These are phyloP conservation scores for Luperina nickerlii DNA, from an alignment of 2,888 invertebrate genomes.

Conservation along the genomic window DNA sequence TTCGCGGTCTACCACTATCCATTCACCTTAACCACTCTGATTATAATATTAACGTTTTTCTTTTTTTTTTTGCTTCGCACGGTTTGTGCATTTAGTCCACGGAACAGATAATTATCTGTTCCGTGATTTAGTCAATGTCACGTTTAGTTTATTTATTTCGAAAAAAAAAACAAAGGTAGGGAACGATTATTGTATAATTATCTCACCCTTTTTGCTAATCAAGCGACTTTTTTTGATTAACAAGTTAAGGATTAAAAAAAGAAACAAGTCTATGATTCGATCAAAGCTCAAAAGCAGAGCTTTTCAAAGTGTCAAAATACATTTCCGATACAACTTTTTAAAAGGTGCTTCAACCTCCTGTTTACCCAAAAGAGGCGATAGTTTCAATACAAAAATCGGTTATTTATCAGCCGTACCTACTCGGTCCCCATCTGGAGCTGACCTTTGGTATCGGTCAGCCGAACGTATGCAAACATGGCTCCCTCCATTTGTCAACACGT, in stretches of 20 bases:
- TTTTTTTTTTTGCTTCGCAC: neutral
- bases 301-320: neutral
- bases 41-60: neutral
- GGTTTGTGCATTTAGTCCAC: neutral
- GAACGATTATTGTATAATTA: neutral
- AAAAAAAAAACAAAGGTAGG: neutral
- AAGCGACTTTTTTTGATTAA: neutral
- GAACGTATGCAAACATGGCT: slow-evolving; percentile 75
- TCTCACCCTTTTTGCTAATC: neutral
- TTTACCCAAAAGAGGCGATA: slow-evolving; percentile 49
- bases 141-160: neutral
- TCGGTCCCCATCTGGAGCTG: slow-evolving; percentile 71
- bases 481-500: slow-evolving; percentile 82
- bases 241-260: neutral
- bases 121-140: neutral
- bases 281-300: neutral
- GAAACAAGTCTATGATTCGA: slow-evolving; percentile 2
- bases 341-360: slow-evolving; percentile 27
- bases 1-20: too few relatives aligned
- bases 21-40: slow-evolving; percentile 14
- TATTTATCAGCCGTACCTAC: slow-evolving; percentile 54
- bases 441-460: slow-evolving; percentile 83
- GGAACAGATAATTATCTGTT: too few relatives aligned
- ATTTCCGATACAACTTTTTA: neutral
- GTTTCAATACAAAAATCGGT: slow-evolving; percentile 60